phyloP scores from a whole-genome alignment of 2,888 invertebrate species.

The Quadroppia sp. region DNA sequence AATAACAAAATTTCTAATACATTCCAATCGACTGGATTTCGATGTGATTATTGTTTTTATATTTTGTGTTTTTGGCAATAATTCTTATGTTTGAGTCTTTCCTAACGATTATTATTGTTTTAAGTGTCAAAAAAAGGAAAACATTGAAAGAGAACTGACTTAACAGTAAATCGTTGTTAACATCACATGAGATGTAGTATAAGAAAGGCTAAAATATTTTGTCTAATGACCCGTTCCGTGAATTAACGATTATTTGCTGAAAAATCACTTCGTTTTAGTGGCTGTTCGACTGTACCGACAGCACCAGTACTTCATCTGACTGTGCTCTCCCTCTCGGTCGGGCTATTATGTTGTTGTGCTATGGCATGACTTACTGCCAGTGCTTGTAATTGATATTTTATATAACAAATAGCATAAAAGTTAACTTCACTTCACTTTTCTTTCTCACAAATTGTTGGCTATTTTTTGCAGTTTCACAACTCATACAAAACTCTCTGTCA shows the following conservation, averaged over 20 bases:
- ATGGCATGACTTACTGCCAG: slow-evolving; percentile 27
- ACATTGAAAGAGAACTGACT: neutral
- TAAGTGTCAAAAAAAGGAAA: slow-evolving; percentile 8
- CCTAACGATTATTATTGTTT: slow-evolving; percentile 28
- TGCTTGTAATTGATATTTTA: slow-evolving; percentile 37
- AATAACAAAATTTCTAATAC: slow-evolving; percentile 10
- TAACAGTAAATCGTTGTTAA: slow-evolving; percentile 20
- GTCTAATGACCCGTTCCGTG: slow-evolving; percentile 26
- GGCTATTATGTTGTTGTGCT: slow-evolving; percentile 24
- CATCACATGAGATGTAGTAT: neutral
- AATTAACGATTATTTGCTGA: slow-evolving; percentile 37
- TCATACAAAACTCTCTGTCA: neutral
- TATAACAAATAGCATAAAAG: slow-evolving; percentile 36
- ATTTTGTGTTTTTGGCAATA: neutral
- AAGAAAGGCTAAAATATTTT: slow-evolving; percentile 22
- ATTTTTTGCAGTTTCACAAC: neutral
- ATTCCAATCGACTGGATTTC: slow-evolving; percentile 4
- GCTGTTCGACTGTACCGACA: neutral
- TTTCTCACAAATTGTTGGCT: slow-evolving; percentile 15
- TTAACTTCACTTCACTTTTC: slow-evolving; percentile 32
- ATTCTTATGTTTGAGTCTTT: neutral
- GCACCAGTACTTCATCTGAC: too few species aligned
- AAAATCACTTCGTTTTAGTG: slow-evolving; percentile 26
- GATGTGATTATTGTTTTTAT: neutral
- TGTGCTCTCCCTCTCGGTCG: neutral